phyloP scores from a whole-genome alignment of 2,113 vertebrate species.

The Trichomycterus rosablanca region DNA sequence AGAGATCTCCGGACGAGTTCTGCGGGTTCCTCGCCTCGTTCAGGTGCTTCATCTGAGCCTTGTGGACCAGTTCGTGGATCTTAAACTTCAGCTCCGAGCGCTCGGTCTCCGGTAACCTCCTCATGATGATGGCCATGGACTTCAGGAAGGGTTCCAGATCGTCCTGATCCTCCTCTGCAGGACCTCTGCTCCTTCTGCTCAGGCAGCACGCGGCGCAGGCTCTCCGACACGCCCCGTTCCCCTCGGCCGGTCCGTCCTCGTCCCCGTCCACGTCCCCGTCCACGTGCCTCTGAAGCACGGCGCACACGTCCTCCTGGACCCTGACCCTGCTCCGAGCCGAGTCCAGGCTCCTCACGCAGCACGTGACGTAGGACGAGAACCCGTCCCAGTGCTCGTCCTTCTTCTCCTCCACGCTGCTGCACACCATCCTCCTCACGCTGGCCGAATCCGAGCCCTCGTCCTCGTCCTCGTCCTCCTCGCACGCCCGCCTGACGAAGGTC shows the following conservation, averaged over 20 bases:
- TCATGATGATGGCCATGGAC: constrained; percentile 31
- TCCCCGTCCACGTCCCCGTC: constrained; percentile 8
- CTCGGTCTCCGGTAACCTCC: constrained; percentile 10
- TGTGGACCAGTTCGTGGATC: constrained; percentile 32
- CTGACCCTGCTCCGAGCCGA: background rate
- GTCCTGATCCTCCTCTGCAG: constrained; percentile 7
- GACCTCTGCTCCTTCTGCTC: background rate
- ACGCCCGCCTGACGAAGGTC: no score
- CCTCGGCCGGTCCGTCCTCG: background rate
- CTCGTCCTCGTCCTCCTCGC: background rate
- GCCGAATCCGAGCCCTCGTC: constrained; percentile 15
- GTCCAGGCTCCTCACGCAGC: constrained; percentile 16
- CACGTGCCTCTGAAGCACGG: constrained; percentile 19
- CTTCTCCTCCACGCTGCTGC: constrained; percentile 16
- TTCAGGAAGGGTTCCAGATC: constrained; percentile 30
- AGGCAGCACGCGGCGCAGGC: background rate
- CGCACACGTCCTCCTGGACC: constrained; percentile 22
- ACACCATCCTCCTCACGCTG: background rate
- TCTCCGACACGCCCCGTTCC: background rate
- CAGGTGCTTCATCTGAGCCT: constrained; percentile 28
- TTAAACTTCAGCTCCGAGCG: constrained; percentile 23
- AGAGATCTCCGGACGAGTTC: no score
- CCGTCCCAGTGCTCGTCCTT: constrained; percentile 27
- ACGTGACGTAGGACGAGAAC: constrained; percentile 16
- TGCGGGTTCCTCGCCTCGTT: no score